phyloP scores from a whole-genome alignment of 2,113 vertebrate genomes.

The Hippocampus guttulatus region DNA sequence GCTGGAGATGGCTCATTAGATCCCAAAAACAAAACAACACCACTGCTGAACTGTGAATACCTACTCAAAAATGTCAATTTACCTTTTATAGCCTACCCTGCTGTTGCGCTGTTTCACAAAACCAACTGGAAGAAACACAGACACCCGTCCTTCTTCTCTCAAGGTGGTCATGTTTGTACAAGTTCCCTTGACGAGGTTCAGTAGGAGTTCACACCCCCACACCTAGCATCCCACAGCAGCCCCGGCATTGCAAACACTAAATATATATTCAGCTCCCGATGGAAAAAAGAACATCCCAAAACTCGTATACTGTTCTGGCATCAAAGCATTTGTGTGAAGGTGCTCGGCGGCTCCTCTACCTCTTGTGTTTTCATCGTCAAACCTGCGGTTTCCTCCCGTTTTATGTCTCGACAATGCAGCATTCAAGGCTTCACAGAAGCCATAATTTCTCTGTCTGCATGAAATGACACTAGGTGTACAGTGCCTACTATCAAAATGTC shows the following conservation, averaged over 20 bases:
- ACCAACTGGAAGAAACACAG: conserved; percentile 5
- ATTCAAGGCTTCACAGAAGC: conserved; percentile 36
- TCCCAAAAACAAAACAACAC: background rate
- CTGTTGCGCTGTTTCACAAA: conserved; percentile 24
- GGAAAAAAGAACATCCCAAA: conserved; percentile 44
- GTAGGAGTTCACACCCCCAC: conserved; percentile 51
- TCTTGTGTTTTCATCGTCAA: conserved; percentile 38
- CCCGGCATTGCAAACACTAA: conserved; percentile 26
- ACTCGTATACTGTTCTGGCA: conserved; percentile 35
- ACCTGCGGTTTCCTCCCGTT: conserved; percentile 31
- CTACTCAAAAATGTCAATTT: conserved; percentile 22
- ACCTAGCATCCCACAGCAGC: conserved; percentile 48
- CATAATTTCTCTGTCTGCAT: conserved; percentile 36
- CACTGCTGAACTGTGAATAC: conserved; percentile 5
- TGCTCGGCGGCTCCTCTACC: conserved; percentile 32
- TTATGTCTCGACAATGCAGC: conserved; percentile 33
- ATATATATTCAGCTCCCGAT: conserved; percentile 23
- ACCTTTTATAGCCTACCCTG: conserved; percentile 26
- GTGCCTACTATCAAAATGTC: conserved; percentile 59
- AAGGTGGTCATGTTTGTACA: conserved; percentile 47
- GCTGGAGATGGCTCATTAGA: no score
- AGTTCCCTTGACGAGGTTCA: conserved; percentile 56
- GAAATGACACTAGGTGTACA: conserved; percentile 45
- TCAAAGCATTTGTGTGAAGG: conserved; percentile 40
- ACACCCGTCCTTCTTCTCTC: conserved; percentile 34